Evolutionary conservation across 2,797 vertebrate genomes (phyloP).

Genomic region (Protonibea diacanthus): DNA sequence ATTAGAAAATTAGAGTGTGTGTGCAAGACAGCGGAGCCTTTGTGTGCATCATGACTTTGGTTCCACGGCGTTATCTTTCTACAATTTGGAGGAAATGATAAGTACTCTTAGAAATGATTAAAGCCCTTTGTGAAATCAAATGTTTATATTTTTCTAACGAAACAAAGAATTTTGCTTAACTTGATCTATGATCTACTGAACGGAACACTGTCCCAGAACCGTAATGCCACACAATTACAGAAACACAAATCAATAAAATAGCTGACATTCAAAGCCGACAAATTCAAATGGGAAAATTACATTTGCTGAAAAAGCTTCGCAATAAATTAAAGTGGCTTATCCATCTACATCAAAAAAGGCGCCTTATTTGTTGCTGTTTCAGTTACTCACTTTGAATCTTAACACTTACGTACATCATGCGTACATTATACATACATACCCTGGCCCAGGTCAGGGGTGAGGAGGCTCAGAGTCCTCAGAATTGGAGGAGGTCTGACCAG

Average conservation of each 20-base stretch:
- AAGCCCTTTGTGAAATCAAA: not conserved
- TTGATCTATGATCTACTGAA: not conserved
- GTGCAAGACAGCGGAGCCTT: not conserved
- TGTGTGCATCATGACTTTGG: constrained; percentile 1
- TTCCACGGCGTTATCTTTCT: not conserved
- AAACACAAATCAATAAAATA: no score
- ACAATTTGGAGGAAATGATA: not conserved
- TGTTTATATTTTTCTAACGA: not conserved
- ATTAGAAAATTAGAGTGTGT: constrained; percentile 25
- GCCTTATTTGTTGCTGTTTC: not conserved
- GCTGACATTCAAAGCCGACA: no score
- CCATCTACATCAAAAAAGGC: not conserved
- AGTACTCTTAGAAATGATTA: not conserved
- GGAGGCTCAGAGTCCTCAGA: constrained; percentile 31
- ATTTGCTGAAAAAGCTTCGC: not conserved
- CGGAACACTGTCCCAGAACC: not conserved
- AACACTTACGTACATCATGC: not conserved
- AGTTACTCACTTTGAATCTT: not conserved
- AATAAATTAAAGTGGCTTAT: not conserved
- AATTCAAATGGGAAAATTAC: no score
- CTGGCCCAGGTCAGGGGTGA: constrained; percentile 33
- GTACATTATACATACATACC: constrained; percentile 57
- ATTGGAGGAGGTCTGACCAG: not conserved
- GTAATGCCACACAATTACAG: not conserved
- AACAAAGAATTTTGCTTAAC: not conserved